A percentile compares a stretch with the other conserved stretches of the same genome.
These are phyloP conservation scores for Diabrotica undecimpunctata DNA, from an alignment of 1,140 invertebrate species.

Conservation along the genomic window DNA sequence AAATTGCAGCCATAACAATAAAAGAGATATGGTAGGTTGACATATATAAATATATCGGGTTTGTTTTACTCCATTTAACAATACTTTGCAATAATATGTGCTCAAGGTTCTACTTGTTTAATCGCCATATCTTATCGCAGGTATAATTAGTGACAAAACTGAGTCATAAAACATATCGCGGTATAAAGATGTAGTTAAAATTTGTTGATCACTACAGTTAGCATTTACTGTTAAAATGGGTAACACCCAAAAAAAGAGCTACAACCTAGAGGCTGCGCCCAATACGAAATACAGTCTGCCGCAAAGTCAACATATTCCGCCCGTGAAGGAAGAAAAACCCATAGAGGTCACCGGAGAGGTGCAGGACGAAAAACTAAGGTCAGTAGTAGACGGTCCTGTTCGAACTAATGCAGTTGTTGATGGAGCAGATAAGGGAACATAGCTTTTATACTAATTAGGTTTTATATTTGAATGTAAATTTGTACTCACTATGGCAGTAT, in stretches of 20 bases:
- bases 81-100: neutral
- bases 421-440: neutral
- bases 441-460: too few species aligned
- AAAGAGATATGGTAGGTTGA: too few species aligned
- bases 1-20: too few species aligned
- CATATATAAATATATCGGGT: too few species aligned
- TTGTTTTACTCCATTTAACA: neutral
- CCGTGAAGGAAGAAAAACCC: neutral
- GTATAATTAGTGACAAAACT: neutral
- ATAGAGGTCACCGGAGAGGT: neutral
- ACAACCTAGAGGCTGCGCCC: neutral
- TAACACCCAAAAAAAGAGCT: neutral
- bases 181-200: constrained; percentile 1
- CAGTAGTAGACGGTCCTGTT: neutral
- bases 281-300: neutral
- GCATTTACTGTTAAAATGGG: neutral
- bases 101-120: neutral
- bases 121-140: constrained; percentile 2
- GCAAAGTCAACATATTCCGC: neutral
- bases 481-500: too few species aligned
- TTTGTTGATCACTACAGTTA: neutral
- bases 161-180: neutral
- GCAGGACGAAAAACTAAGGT: neutral
- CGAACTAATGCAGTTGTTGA: neutral
- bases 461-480: too few species aligned